These are phyloP conservation scores for Lasaia peninsularis DNA, from an alignment of 1,140 invertebrate species.

Conservation along the genomic window DNA sequence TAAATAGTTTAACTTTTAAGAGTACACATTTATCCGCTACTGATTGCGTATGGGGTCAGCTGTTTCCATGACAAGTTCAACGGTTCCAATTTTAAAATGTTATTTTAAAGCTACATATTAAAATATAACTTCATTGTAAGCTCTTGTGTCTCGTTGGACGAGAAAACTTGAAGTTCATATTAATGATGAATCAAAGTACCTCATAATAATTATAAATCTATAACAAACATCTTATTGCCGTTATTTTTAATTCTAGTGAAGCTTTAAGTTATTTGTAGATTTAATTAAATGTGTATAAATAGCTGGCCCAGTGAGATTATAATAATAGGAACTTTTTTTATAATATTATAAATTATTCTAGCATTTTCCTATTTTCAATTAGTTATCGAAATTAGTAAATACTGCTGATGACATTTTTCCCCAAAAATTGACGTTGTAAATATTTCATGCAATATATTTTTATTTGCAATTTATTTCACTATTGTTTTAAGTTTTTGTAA, in stretches of 20 bases:
- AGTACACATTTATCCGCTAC: background rate
- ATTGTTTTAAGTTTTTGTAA: constrained; percentile 58
- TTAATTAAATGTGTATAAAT: constrained; percentile 34
- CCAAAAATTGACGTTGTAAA: constrained; percentile 62
- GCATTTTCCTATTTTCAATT: constrained; percentile 4
- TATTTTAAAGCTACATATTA: background rate
- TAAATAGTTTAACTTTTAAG: too few relatives aligned
- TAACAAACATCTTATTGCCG: constrained; percentile 8
- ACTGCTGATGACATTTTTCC: background rate
- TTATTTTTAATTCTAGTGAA: constrained; percentile 30
- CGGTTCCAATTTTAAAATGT: constrained; percentile 2
- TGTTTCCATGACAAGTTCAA: constrained; percentile 31
- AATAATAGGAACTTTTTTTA: constrained; percentile 34
- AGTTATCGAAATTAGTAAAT: constrained; percentile 5
- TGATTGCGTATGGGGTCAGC: constrained; percentile 33
- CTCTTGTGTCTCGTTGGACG: constrained; percentile 34
- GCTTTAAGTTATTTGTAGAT: constrained; percentile 52
- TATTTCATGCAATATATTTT: constrained; percentile 68
- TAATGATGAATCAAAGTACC: constrained; percentile 18
- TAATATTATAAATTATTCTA: constrained; percentile 11
- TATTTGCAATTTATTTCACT: constrained; percentile 63
- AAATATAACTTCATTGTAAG: constrained; percentile 14
- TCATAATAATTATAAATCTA: background rate
- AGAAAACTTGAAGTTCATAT: constrained; percentile 35
- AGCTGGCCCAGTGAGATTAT: constrained; percentile 63